A percentile compares a stretch with the other conserved stretches of the same genome.
Evolutionary conservation across 2,797 vertebrate species (phyloP).

Genomic region (Poliocrania exsul): DNA sequence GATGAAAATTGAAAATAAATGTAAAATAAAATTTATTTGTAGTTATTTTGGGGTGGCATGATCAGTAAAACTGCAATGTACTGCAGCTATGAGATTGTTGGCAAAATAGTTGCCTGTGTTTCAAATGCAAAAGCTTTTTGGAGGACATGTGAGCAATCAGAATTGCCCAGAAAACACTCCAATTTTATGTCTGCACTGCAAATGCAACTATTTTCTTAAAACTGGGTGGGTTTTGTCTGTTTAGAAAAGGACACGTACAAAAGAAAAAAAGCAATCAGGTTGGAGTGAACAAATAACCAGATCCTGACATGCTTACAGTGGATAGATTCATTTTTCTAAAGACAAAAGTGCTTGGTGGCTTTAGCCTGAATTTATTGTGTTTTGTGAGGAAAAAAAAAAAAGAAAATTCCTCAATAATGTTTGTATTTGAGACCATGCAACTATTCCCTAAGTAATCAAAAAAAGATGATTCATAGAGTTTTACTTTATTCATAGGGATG

Average conservation of each 20-base stretch:
- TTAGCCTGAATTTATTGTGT: not conserved
- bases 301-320: not conserved
- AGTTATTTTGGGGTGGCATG: not conserved
- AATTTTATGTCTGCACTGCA: not conserved
- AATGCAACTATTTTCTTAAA: not conserved
- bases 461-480: not conserved
- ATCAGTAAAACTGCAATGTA: not conserved
- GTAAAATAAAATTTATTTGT: not conserved
- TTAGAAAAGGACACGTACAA: not conserved
- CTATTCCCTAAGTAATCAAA: not conserved
- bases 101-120: not conserved
- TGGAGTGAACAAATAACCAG: not conserved
- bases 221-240: not conserved
- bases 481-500: not conserved
- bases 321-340: not conserved
- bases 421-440: not conserved
- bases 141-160: not conserved
- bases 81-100: not conserved
- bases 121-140: not conserved
- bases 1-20: not conserved
- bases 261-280: not conserved
- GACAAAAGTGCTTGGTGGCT: not conserved
- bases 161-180: conserved; percentile 9
- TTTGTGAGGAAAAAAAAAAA: not conserved
- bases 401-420: not conserved